phyloP scores from a whole-genome alignment of 2,797 vertebrate species.

The Sandelia bainsii region DNA sequence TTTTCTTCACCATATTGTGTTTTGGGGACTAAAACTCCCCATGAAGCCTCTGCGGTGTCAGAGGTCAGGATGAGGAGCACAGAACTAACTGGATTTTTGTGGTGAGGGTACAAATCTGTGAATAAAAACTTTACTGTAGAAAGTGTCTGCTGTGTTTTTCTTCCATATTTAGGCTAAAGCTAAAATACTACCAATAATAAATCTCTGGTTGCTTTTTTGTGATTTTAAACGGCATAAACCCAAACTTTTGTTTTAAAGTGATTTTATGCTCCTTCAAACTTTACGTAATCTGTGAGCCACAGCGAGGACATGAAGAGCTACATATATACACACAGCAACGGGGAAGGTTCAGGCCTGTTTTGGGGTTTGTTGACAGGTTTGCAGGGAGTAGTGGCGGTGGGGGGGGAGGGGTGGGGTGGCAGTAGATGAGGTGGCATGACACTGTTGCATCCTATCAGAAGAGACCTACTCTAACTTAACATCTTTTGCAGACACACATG shows the following conservation, averaged over 20 bases:
- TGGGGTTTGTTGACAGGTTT: conserved; percentile 20
- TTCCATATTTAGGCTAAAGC: neutral
- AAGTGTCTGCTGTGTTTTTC: conserved; percentile 9
- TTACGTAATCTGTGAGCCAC: too few relatives aligned
- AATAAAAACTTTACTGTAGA: conserved; percentile 70
- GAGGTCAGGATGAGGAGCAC: conserved; percentile 42
- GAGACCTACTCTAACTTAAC: conserved; percentile 51
- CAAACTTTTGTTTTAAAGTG: neutral
- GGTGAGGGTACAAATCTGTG: conserved; percentile 58
- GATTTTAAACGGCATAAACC: conserved; percentile 7
- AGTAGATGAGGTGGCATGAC: conserved; percentile 60
- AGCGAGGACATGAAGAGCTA: neutral
- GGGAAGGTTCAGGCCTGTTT: conserved; percentile 19
- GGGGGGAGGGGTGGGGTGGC: neutral
- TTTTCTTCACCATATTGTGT: conserved; percentile 27
- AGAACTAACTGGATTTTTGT: conserved; percentile 29
- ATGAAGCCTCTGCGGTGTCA: conserved; percentile 33
- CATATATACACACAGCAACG: conserved; percentile 25
- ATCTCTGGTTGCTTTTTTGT: neutral
- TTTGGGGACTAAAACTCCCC: conserved; percentile 32
- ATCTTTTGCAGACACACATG: conserved; percentile 45
- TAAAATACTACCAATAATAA: neutral
- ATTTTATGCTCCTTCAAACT: too few relatives aligned
- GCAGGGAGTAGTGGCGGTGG: conserved; percentile 2
- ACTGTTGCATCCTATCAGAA: conserved; percentile 62